Conservation (phyloP, 2,113 vertebrate species). For the Eubucco bourcierii region DNA sequence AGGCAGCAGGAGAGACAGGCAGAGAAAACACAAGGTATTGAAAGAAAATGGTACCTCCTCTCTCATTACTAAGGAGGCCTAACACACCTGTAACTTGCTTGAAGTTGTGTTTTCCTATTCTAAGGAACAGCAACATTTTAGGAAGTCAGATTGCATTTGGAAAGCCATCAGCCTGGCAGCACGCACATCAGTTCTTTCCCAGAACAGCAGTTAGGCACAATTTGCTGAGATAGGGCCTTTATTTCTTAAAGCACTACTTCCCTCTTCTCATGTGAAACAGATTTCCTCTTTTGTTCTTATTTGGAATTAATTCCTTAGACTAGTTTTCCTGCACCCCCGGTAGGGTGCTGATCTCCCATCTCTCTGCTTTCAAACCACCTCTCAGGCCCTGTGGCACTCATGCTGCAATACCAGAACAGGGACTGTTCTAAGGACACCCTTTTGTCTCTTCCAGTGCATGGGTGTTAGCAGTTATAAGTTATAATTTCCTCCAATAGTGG, state of each 20-base stretch:
- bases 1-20: not conserved
- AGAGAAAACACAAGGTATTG: not conserved
- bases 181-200: not conserved
- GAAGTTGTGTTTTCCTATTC: not conserved
- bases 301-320: not conserved
- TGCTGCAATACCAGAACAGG: not conserved
- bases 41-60: not conserved
- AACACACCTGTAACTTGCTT: not conserved
- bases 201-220: not conserved
- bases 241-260: not conserved
- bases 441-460: accelerated
- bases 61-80: not conserved
- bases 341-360: not conserved
- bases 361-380: not conserved
- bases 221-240: not conserved
- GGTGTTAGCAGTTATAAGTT: not conserved
- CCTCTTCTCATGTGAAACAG: not conserved
- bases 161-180: not conserved
- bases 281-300: not conserved
- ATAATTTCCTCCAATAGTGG: not conserved
- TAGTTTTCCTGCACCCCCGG: not conserved
- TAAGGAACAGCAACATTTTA: not conserved
- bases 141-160: not conserved
- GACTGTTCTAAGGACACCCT: not conserved
- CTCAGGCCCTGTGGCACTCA: accelerated